phyloP scores from a whole-genome alignment of 2,888 invertebrate species.

The Druceiella hillmani region DNA sequence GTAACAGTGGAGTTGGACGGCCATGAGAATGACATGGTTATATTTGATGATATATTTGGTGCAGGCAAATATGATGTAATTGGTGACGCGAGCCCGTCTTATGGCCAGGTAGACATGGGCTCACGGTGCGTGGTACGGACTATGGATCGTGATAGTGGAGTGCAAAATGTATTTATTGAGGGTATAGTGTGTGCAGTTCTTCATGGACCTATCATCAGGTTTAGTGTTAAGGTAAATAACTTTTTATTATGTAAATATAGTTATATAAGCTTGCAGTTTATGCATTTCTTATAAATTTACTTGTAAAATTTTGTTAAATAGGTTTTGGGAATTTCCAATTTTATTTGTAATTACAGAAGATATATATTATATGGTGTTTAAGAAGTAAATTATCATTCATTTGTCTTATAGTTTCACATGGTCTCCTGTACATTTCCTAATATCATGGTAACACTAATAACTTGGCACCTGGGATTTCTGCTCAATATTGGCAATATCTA shows the following conservation, averaged over 20 bases:
- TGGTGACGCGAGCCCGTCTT: slow-evolving; percentile 86
- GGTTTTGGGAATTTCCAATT: too few species aligned
- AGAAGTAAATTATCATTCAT: too few species aligned
- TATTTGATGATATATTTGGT: slow-evolving; percentile 74
- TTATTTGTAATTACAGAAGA: too few species aligned
- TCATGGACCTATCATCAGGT: slow-evolving; percentile 42
- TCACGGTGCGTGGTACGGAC: slow-evolving; percentile 77
- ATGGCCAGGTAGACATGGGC: slow-evolving; percentile 73
- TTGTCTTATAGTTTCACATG: too few species aligned
- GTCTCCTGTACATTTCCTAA: too few species aligned
- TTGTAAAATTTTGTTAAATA: too few species aligned
- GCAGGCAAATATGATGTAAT: slow-evolving; percentile 81
- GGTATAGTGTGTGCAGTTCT: slow-evolving; percentile 65
- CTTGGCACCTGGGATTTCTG: too few species aligned
- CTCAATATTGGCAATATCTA: too few species aligned
- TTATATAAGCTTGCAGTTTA: too few species aligned
- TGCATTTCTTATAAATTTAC: too few species aligned
- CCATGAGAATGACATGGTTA: slow-evolving; percentile 61
- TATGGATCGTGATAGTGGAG: slow-evolving; percentile 53
- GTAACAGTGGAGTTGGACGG: slow-evolving; percentile 81
- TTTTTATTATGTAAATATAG: slow-evolving; percentile 10
- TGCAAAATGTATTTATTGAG: slow-evolving; percentile 75
- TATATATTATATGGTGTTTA: too few species aligned
- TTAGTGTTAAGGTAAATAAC: slow-evolving; percentile 43
- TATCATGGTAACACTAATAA: too few species aligned